Base-by-base conservation (phyloP, 2,113 vertebrate genomes). In the Carollia perspicillata region DNA sequence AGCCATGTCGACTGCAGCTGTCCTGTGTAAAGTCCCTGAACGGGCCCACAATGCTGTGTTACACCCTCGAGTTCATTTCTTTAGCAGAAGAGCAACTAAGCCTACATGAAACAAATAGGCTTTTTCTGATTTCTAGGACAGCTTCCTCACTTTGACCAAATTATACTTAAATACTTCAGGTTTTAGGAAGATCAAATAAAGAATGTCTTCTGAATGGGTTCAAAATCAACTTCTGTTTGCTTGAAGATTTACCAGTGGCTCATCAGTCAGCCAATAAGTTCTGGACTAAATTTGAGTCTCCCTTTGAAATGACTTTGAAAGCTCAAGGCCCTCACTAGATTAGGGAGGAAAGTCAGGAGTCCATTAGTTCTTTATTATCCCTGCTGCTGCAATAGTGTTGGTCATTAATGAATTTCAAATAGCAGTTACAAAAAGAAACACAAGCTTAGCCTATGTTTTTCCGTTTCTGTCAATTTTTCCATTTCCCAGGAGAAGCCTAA, bases 111-210 rank as follows among this genome's bases (percentile, higher is more conserved):
- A 93, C 97, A 87, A 88, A 68, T 60, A 60, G 85, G n/a, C 35
- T 95, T 97, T 93, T 94, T 65, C 92, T 84, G 69, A 93, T 96
- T 95, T 90, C 89, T 85, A 74, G 84, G 74, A 83, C 94, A 96
- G 77, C 93, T 97, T 93, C 77, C 84, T 96, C 47, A 26, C 53
- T 92, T 96, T 12, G 40, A 94, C 22, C 92, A 93, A 95, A 96
- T 97, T 90, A 90, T 95, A 91, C 93, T 97, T 94, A 93, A 97
- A 97, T 96, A 95, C 95, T 58, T 95, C 78, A 4, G 68, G 87
- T 80, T 93, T 97, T 87, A 96, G 81, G 63, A 81, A 84, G 94
- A 97, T 97, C 88, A 87, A 80, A 85, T 93, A 23, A 93, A 79
- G 93, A 96, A 96, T 90, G 80, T 93, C 92, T 96, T 97, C 80